Base-by-base conservation (phyloP, 2,113 vertebrate species). In the Brachyistius frenatus region DNA sequence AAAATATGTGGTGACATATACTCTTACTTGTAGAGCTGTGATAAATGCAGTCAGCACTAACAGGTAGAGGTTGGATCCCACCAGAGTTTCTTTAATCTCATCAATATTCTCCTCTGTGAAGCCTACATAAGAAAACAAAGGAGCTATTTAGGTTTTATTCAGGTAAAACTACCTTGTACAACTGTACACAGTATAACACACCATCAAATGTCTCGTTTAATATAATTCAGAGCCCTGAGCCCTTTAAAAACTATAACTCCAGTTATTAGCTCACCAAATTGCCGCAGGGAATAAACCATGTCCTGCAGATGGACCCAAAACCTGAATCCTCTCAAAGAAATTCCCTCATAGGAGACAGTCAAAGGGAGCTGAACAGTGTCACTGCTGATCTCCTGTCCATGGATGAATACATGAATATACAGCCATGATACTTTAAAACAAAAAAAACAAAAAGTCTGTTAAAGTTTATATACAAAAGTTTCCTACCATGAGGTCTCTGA, bases 251-350 rank as follows among this genome's bases (percentile, higher is more conserved):
- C 23, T 23, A 1, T 23, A 23, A 23, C 23, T 23, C 23, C 23
- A 37, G 7, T 37, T 49, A 3, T 33, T n/a, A n/a, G 71, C 96
- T 76, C 92, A 99, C 98, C 98, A 55, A 99, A 98, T 66, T 98
- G 97, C 81, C 97, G 95, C 14, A 99, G 94, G 2, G 98, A 97
- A 71, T 95, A 97, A 46, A 99, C 96, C 5, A 98, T 97, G 44
- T 98, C 98, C 90, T 99, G 97, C 87, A 99, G 96, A 76, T 99
- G 98, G 81, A 98, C 97, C 97, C 96, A 99, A 90, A 99, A 96
- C 73, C 98, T 88, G 63, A 99, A 96, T 44, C 95, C 95, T 66
- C 96, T 96, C 68, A 99, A 91, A 1, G 97, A 98, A 90, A 98
- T 97, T 79, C 95, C 96, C 83, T 98, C 96, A 4, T 99, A 99